Evolutionary conservation across 2,888 invertebrate species (phyloP), one percentile per base, ranked within the genome.

Genomic region (Autographa pulchrina): DNA sequence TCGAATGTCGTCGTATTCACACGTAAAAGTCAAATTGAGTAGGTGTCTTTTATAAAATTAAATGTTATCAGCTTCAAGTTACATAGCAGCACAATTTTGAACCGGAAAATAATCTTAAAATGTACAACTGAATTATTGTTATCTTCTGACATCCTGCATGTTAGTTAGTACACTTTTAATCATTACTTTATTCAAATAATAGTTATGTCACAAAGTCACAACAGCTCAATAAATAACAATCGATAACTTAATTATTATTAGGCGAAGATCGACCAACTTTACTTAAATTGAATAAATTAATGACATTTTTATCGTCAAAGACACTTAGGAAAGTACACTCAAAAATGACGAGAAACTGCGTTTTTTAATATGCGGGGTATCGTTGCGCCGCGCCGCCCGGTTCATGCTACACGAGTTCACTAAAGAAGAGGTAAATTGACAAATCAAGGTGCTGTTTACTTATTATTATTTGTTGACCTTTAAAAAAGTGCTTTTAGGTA

Each of bases 1-100:
- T 67, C 63, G 8, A 66, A 48, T 73, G 67, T 48, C 43, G 18
- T 25, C 31, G 41, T 25, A 72, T 75, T 56, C 65, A 72, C 32
- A 41, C 64, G 11, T n/a, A 63, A 3, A 7, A 20, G 13, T 60
- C n/a, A 58, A 67, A 70, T 54, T 3, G 38, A 9, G 11, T 62
- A 9, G 9, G 18, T 48, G 1, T 56, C 54, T 64, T 3, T 5
- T 25, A 25, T 25, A 25, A 25, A 25, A 25, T 25, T 25, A 25
- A 25, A 59, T 6, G n/a, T 41, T 31, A 65, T 43, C 41, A 20
- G 32, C n/a, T 16, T 62, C 25, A 9, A 20, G 31, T 9, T 2
- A 52, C 52, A 31, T 16, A 7, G n/a, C 31, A 9, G 14, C 54
- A 25, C 16, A 0, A 58, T 56, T 68, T 54, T n/a, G 3, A 25